These are phyloP conservation scores for Cyanocitta stelleri DNA, from an alignment of 2,113 vertebrate genomes.

Conservation along the genomic window DNA sequence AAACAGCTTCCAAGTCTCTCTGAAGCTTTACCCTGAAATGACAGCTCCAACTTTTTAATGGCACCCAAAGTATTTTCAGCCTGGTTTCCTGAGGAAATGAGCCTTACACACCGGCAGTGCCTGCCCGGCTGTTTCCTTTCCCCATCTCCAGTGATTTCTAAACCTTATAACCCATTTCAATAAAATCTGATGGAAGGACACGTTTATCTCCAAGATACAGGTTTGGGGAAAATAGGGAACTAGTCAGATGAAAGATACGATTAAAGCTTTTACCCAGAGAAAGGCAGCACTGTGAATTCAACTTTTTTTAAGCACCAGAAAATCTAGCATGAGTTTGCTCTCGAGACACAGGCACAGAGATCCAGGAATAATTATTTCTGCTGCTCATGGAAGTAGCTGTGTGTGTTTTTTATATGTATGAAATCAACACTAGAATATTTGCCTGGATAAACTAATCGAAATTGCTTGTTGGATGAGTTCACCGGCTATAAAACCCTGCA, in stretches of 20 bases:
- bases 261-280: background rate
- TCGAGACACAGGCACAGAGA: background rate
- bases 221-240: background rate
- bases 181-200: conserved; percentile 12
- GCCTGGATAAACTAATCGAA: conserved; percentile 66
- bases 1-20: background rate
- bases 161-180: conserved; percentile 34
- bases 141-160: conserved; percentile 15
- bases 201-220: conserved; percentile 16
- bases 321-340: background rate
- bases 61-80: background rate
- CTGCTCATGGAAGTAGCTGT: background rate
- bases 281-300: background rate
- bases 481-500: conserved; percentile 51
- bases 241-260: conserved; percentile 5
- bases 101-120: background rate
- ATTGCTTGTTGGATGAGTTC: conserved; percentile 63
- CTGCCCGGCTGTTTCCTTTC: background rate
- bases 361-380: conserved; percentile 33
- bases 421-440: conserved; percentile 57
- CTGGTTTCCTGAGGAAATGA: conserved; percentile 47
- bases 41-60: conserved; percentile 42
- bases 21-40: background rate
- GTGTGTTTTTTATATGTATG: background rate
- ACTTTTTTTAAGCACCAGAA: background rate